These are phyloP conservation scores for Todus mexicanus DNA, from an alignment of 2,797 vertebrate genomes.

Conservation along the genomic window DNA sequence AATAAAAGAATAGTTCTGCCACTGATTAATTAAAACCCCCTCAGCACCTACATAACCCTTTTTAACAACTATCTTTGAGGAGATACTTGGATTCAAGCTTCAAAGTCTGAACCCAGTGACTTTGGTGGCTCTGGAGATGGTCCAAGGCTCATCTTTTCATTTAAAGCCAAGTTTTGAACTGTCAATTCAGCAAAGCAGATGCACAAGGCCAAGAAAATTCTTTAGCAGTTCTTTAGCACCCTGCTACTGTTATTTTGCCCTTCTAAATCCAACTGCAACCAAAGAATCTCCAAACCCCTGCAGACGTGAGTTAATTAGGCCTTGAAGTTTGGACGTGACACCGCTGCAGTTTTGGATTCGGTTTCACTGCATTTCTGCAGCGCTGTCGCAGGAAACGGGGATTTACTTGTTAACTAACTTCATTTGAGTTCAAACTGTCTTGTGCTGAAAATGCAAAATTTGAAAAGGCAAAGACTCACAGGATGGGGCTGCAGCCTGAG, in stretches of 20 bases:
- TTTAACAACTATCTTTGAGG: neutral
- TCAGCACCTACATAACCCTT: neutral
- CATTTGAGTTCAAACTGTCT: neutral
- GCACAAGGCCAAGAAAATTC: neutral
- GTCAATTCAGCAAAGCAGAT: neutral
- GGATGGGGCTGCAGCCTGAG: neutral
- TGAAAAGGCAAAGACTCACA: neutral
- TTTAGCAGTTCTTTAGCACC: conserved; percentile 3
- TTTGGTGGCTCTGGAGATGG: neutral
- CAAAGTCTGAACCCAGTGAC: neutral
- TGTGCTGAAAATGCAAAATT: neutral
- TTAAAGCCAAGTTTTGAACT: neutral
- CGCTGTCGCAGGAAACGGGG: neutral
- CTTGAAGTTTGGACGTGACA: neutral
- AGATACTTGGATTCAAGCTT: neutral
- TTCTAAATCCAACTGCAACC: neutral
- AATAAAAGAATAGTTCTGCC: neutral
- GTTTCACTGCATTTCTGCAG: neutral
- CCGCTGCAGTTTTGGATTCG: accelerated
- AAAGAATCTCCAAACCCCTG: neutral
- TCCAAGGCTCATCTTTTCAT: conserved; percentile 32
- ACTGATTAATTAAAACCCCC: neutral
- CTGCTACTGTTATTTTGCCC: conserved; percentile 15
- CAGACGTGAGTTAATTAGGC: neutral
- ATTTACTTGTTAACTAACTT: neutral